These are phyloP conservation scores for Balanococcus diminutus DNA, from an alignment of 2,888 invertebrate genomes.

Conservation along the genomic window DNA sequence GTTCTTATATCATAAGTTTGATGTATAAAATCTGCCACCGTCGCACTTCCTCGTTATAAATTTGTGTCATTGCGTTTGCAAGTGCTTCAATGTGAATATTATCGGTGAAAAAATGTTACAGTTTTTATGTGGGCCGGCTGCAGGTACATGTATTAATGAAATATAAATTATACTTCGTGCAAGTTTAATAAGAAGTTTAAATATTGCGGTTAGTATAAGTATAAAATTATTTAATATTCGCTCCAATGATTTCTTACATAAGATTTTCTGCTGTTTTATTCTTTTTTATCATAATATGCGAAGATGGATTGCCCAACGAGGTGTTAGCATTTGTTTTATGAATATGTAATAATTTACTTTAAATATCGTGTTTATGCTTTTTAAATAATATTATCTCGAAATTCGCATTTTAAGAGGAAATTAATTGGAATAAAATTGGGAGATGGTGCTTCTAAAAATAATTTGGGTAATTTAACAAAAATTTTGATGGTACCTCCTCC, in stretches of 20 bases:
- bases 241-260: constrained; percentile 31
- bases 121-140: background rate
- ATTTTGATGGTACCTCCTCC: too few species aligned
- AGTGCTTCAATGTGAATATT: background rate
- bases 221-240: constrained; percentile 36
- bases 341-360: background rate
- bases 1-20: constrained; percentile 32
- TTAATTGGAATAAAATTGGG: background rate
- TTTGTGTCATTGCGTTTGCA: constrained; percentile 13
- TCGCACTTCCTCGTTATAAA: background rate
- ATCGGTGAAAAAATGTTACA: background rate
- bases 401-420: background rate
- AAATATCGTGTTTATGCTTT: background rate
- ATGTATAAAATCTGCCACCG: background rate
- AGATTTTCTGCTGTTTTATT: constrained; percentile 14
- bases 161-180: constrained; percentile 7
- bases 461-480: too few species aligned
- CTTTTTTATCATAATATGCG: background rate
- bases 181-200: constrained; percentile 36
- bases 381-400: background rate
- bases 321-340: constrained; percentile 9
- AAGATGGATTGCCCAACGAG: constrained; percentile 10
- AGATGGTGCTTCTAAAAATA: too few species aligned
- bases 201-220: constrained; percentile 28
- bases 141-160: background rate